Conservation (phyloP, 2,113 vertebrate species). For the Oenanthe oenanthe region DNA sequence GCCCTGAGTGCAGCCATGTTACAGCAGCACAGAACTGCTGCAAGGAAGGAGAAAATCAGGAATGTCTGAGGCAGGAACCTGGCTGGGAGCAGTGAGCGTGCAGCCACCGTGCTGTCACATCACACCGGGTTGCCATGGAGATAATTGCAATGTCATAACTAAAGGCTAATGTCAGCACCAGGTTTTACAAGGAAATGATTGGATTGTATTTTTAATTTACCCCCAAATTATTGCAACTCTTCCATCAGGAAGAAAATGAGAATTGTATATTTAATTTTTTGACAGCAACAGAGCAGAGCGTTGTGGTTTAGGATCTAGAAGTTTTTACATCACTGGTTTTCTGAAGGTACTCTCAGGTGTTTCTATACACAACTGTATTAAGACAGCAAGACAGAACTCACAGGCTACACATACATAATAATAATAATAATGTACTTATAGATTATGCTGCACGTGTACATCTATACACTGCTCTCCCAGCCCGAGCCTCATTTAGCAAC, state of each 20-base stretch:
- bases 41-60: background rate
- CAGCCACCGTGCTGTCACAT: slow-evolving; percentile 39
- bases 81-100: slow-evolving; percentile 48
- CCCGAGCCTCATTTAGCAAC: slow-evolving; percentile 1
- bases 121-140: slow-evolving; percentile 74
- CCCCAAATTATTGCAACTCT: slow-evolving; percentile 67
- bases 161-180: slow-evolving; percentile 71
- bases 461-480: background rate
- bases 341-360: background rate
- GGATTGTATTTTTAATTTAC: slow-evolving; percentile 76
- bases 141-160: slow-evolving; percentile 69
- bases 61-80: background rate
- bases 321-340: background rate
- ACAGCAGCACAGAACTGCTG: background rate
- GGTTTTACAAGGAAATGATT: slow-evolving; percentile 65
- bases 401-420: background rate
- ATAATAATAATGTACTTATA: background rate
- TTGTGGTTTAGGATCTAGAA: slow-evolving; percentile 15
- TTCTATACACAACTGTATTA: background rate
- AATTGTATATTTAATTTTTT: slow-evolving; percentile 60
- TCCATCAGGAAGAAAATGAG: slow-evolving; percentile 69
- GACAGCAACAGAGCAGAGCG: background rate
- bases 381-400: background rate
- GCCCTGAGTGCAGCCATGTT: background rate
- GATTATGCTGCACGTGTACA: background rate